These are phyloP conservation scores for Arrhopalites spinosus DNA, from an alignment of 2,888 invertebrate species.

Conservation along the genomic window DNA sequence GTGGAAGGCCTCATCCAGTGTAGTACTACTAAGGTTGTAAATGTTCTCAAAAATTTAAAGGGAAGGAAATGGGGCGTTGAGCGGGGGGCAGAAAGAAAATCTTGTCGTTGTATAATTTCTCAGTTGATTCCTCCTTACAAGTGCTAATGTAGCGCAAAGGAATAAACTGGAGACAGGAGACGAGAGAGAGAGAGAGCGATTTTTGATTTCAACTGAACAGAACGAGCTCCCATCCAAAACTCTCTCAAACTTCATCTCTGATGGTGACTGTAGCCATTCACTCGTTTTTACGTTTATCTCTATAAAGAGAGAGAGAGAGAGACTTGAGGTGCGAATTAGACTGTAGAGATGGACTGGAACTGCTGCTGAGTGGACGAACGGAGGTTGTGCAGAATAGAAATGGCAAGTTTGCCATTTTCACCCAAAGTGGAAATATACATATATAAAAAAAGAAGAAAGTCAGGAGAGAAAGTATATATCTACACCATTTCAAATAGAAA, in stretches of 20 bases:
- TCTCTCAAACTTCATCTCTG: too few species aligned
- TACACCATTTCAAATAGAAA: background rate
- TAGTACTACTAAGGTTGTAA: background rate
- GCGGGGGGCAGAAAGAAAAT: background rate
- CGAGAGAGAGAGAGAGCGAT: background rate
- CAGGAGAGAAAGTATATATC: background rate
- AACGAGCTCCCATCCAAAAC: too few species aligned
- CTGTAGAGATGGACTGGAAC: slow-evolving; percentile 9
- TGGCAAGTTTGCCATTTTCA: slow-evolving; percentile 12
- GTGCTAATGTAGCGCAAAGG: slow-evolving; percentile 13
- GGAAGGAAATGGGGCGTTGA: slow-evolving; percentile 6
- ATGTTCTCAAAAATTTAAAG: slow-evolving; percentile 20
- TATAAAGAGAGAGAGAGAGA: too few species aligned
- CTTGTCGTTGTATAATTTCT: slow-evolving; percentile 12
- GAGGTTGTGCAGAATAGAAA: slow-evolving; percentile 27
- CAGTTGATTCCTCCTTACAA: slow-evolving; percentile 15
- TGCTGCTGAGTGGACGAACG: slow-evolving; percentile 21
- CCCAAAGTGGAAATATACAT: background rate
- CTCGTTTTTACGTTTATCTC: background rate
- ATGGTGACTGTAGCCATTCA: background rate
- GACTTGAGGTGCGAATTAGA: slow-evolving; percentile 32
- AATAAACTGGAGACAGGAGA: background rate
- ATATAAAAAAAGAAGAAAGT: background rate
- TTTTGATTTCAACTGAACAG: slow-evolving; percentile 12
- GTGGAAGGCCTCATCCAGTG: background rate